Percentiles rank a stretch among this genome's conserved stretches.
These are phyloP conservation scores for Zoanthus sansibaricus DNA, from an alignment of 92 coral and sea anemone species.

Conservation along the genomic window DNA sequence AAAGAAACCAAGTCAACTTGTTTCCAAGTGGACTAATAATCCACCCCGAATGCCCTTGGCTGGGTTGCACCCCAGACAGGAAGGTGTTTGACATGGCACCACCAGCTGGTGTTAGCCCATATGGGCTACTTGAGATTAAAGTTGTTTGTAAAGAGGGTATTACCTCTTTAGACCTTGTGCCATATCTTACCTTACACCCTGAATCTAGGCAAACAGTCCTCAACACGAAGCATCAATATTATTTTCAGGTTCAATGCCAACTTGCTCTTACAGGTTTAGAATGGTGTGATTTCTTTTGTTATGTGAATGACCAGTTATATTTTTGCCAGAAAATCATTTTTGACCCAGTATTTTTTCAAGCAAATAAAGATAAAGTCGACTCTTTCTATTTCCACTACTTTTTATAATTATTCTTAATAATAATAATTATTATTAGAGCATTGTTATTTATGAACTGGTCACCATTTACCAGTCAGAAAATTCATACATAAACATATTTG, in stretches of 20 bases:
- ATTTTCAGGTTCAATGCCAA: constrained; percentile 69
- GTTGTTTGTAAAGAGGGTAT: constrained; percentile 65
- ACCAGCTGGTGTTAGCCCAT: constrained; percentile 50
- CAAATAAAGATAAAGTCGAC: neutral
- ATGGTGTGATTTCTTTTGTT: constrained; percentile 15
- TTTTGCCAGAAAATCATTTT: constrained; percentile 2
- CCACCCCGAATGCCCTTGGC: constrained; percentile 68
- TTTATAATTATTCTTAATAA: neutral
- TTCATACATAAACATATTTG: neutral
- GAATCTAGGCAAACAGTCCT: constrained; percentile 30
- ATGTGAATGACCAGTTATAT: neutral
- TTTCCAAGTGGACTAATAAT: constrained; percentile 54
- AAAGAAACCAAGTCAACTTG: constrained; percentile 41
- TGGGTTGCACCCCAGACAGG: constrained; percentile 70
- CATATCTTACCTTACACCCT: constrained; percentile 32
- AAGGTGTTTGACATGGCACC: constrained; percentile 59
- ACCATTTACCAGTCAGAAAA: neutral
- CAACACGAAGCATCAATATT: constrained; percentile 52
- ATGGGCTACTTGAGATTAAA: constrained; percentile 69
- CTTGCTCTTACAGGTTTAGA: constrained; percentile 62
- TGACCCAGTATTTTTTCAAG: constrained; percentile 14
- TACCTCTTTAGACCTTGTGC: constrained; percentile 34
- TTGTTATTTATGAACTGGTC: neutral
- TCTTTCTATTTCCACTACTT: neutral
- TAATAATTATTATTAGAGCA: neutral